Evolutionary conservation across 2,797 vertebrate species (phyloP).

Genomic region (Acipenser ruthenus): DNA sequence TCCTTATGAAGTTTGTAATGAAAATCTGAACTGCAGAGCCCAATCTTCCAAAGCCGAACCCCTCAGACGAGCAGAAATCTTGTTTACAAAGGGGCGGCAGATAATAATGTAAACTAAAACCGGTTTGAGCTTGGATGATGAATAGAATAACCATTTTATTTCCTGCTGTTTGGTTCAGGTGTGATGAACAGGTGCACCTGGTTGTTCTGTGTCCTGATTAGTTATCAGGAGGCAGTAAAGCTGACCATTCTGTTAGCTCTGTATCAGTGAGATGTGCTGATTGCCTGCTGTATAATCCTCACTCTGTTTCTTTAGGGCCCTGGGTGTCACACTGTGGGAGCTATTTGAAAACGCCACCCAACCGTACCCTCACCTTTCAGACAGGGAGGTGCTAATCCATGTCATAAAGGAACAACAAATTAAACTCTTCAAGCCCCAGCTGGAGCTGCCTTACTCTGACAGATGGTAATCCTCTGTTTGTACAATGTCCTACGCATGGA

Average conservation of each 20-base stretch:
- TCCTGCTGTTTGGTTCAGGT: neutral
- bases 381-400: constrained; percentile 84
- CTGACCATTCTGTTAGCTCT: constrained; percentile 3
- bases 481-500: constrained; percentile 2
- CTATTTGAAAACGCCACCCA: constrained; percentile 68
- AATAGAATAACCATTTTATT: no score
- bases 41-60: no score
- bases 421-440: constrained; percentile 79
- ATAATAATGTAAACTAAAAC: no score
- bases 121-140: no score
- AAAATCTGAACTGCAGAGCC: no score
- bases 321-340: constrained; percentile 90
- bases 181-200: neutral
- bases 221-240: neutral
- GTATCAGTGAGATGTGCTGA: constrained; percentile 5
- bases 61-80: no score
- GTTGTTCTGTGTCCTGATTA: no score
- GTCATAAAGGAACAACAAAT: constrained; percentile 89
- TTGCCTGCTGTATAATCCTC: constrained; percentile 15
- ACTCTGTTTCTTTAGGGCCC: constrained; percentile 62
- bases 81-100: no score
- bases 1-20: no score
- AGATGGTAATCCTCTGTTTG: constrained; percentile 72
- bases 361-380: constrained; percentile 82
- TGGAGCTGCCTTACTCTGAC: constrained; percentile 90